phyloP scores from a whole-genome alignment of 2,888 invertebrate species.

The Sinotaia quadrata region DNA sequence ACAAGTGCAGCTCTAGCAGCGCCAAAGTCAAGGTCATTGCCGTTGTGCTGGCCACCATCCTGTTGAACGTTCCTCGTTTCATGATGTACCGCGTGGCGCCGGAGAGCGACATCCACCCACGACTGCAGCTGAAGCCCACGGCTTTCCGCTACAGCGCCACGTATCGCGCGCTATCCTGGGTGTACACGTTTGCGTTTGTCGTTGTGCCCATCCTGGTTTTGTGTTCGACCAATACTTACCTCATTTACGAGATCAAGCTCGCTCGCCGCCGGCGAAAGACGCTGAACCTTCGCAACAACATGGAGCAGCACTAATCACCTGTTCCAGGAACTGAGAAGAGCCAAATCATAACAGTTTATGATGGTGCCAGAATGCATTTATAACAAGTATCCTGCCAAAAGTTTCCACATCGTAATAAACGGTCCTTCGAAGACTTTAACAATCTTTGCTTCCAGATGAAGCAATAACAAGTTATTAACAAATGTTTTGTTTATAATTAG shows the following conservation, averaged over 20 bases:
- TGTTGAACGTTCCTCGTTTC: slow-evolving; percentile 63
- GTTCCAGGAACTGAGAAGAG: too few relatives aligned
- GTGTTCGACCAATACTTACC: slow-evolving; percentile 54
- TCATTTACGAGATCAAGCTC: slow-evolving; percentile 55
- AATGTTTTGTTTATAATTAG: too few relatives aligned
- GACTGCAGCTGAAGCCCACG: slow-evolving; percentile 41
- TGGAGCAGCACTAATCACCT: too few relatives aligned
- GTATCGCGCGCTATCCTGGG: slow-evolving; percentile 52
- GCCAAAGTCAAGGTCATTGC: slow-evolving; percentile 53
- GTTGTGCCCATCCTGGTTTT: slow-evolving; percentile 58
- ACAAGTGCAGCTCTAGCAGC: slow-evolving; percentile 56
- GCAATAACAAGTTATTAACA: too few relatives aligned
- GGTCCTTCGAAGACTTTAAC: too few relatives aligned
- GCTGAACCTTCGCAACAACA: slow-evolving; percentile 52
- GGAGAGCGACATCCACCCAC: slow-evolving; percentile 10
- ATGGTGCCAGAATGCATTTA: too few relatives aligned
- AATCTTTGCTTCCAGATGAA: too few relatives aligned
- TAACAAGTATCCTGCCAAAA: too few relatives aligned
- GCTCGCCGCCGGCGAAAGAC: slow-evolving; percentile 49
- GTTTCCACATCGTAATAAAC: too few relatives aligned
- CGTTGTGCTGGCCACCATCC: slow-evolving; percentile 47
- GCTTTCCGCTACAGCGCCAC: slow-evolving; percentile 47
- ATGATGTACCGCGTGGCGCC: slow-evolving; percentile 45
- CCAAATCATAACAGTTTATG: too few relatives aligned
- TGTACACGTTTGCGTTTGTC: slow-evolving; percentile 55